A percentile compares a stretch with the other conserved stretches of the same genome.
Conservation (phyloP, 2,113 vertebrate species). For the Ailurus styani region DNA sequence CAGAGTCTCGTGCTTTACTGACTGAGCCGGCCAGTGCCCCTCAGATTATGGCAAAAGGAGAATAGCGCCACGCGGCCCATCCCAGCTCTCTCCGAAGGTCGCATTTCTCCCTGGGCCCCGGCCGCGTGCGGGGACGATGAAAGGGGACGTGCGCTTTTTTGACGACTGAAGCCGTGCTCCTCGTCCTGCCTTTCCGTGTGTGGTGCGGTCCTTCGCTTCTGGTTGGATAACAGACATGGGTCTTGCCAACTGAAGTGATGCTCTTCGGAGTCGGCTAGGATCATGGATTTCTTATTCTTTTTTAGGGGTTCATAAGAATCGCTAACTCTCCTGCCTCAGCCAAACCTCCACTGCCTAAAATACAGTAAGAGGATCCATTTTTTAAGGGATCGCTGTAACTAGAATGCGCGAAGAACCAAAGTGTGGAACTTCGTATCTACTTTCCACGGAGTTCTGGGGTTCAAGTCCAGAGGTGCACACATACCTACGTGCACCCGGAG, state of each 20-base stretch:
- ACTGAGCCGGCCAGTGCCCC: neutral
- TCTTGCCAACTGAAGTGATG: neutral
- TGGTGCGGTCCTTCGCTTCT: neutral
- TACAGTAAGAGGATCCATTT: accelerated
- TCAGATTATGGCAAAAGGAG: neutral
- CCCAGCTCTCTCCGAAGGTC: neutral
- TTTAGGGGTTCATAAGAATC: neutral
- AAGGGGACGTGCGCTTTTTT: neutral
- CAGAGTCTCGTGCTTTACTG: neutral
- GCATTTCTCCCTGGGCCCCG: neutral
- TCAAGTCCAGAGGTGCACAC: too few species aligned
- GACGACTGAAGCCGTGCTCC: neutral
- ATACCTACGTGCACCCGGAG: accelerated
- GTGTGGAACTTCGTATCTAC: neutral
- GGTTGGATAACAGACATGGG: neutral
- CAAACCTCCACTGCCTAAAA: neutral
- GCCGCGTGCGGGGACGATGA: accelerated
- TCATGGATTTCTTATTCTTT: neutral
- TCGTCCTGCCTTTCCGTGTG: accelerated
- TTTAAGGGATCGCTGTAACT: neutral
- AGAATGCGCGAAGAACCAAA: neutral
- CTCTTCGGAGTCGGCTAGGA: neutral
- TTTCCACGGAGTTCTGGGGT: neutral
- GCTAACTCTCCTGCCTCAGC: neutral
- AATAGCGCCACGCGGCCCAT: neutral